Evolutionary conservation across 2,888 invertebrate genomes (phyloP).

Genomic region (Drosophila macrothrix): DNA sequence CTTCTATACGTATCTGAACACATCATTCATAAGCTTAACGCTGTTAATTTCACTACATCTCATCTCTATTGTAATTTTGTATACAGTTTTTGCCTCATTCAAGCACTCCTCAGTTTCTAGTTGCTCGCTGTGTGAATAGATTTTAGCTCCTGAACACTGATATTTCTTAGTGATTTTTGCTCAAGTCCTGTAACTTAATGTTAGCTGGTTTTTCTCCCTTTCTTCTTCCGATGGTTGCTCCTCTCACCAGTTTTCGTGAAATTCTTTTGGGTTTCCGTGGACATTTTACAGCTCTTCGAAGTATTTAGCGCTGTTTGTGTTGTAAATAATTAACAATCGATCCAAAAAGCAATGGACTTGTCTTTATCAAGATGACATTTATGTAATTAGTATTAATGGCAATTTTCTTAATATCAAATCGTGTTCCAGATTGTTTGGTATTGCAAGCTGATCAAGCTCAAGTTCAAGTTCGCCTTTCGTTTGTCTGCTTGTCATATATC

Average conservation of each 20-base stretch:
- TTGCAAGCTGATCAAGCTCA: background rate
- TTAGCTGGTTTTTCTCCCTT: background rate
- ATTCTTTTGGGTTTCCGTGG: background rate
- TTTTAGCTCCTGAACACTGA: background rate
- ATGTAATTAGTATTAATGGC: background rate
- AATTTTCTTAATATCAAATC: background rate
- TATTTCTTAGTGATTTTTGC: slow-evolving; percentile 1
- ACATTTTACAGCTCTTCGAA: background rate
- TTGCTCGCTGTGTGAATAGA: too few species aligned
- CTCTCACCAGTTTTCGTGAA: background rate
- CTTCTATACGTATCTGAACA: background rate
- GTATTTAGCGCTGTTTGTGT: background rate
- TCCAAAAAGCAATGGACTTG: background rate
- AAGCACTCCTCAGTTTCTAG: background rate
- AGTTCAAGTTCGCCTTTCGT: background rate
- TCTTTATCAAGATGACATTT: background rate
- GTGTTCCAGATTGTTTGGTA: background rate
- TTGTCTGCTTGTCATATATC: slow-evolving; percentile 1
- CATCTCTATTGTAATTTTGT: background rate
- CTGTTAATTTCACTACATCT: background rate
- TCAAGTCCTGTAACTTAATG: background rate
- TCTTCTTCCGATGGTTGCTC: background rate
- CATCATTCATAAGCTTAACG: background rate
- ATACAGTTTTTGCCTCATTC: background rate
- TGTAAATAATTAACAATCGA: background rate